Percentiles rank a stretch among this genome's conserved stretches.
phyloP scores from a whole-genome alignment of 2,113 vertebrate genomes.

The Apeltes quadracus region DNA sequence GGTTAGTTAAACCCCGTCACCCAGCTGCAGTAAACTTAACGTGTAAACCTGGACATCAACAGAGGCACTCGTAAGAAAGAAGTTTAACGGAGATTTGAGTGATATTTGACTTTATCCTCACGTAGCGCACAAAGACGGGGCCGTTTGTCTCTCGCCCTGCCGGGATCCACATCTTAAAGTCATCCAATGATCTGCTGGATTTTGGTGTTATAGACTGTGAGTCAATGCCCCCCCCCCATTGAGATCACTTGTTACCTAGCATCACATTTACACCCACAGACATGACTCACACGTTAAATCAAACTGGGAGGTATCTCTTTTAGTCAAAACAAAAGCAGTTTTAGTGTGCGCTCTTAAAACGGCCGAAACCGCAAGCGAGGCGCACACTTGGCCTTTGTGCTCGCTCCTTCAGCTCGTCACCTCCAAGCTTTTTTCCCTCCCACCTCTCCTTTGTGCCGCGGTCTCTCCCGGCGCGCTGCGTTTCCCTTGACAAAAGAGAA shows the following conservation, averaged over 20 bases:
- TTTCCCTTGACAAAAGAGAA: constrained; percentile 62
- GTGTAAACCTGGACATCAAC: constrained; percentile 32
- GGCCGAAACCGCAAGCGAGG: constrained; percentile 43
- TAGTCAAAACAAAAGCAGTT: constrained; percentile 56
- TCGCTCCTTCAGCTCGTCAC: constrained; percentile 67
- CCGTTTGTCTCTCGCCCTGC: constrained; percentile 15
- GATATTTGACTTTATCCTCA: constrained; percentile 39
- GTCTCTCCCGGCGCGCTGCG: constrained; percentile 49
- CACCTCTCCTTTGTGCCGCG: constrained; percentile 60
- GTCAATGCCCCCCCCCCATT: constrained; percentile 3
- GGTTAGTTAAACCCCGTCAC: constrained; percentile 63
- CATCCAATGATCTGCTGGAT: constrained; percentile 17
- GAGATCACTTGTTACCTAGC: constrained; percentile 19
- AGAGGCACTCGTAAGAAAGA: constrained; percentile 35
- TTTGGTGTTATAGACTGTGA: not conserved
- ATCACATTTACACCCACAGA: constrained; percentile 10
- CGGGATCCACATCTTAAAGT: constrained; percentile 48
- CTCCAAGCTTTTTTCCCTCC: constrained; percentile 66
- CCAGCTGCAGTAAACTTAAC: constrained; percentile 53
- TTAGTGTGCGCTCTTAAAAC: constrained; percentile 58
- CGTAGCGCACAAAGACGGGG: constrained; percentile 33
- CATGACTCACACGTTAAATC: constrained; percentile 44
- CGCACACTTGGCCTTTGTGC: constrained; percentile 63
- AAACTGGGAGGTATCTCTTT: constrained; percentile 41
- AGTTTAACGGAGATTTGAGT: constrained; percentile 41